A percentile compares a stretch with the other conserved stretches of the same genome.
These are phyloP conservation scores for Garrulus glandarius DNA, from an alignment of 2,797 vertebrate genomes.

Conservation along the genomic window DNA sequence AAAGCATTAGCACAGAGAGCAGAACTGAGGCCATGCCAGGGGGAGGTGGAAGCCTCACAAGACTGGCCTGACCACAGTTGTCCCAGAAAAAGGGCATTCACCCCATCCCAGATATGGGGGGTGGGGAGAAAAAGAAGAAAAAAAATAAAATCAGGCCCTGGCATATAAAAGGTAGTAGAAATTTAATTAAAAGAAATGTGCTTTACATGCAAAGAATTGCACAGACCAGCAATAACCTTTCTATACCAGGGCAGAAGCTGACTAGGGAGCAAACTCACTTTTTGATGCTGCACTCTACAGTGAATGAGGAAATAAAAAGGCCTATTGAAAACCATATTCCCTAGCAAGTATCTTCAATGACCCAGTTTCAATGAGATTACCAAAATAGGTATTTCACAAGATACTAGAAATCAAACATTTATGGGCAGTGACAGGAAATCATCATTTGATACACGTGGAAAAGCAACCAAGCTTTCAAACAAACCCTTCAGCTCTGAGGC, in stretches of 20 bases:
- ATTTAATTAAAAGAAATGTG: not conserved
- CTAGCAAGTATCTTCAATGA: not conserved
- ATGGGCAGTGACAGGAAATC: not conserved
- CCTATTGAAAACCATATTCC: not conserved
- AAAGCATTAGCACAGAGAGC: not conserved
- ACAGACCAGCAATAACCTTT: not conserved
- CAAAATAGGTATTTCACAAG: not conserved
- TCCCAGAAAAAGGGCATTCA: not conserved
- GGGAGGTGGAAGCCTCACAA: not conserved
- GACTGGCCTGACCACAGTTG: not conserved
- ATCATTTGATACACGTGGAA: not conserved
- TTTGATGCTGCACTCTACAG: not conserved
- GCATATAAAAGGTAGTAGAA: not conserved
- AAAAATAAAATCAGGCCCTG: not conserved
- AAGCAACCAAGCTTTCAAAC: not conserved
- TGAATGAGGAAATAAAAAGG: not conserved
- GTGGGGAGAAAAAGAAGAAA: not conserved
- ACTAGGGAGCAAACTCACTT: not conserved
- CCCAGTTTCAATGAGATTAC: not conserved
- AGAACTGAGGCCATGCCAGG: not conserved
- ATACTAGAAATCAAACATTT: not conserved
- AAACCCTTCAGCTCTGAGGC: not conserved
- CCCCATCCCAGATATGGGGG: not conserved
- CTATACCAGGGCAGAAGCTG: not conserved
- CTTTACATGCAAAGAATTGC: not conserved